Conservation (phyloP, 2,888 invertebrate genomes). For the Chrysodeixis includens region DNA sequence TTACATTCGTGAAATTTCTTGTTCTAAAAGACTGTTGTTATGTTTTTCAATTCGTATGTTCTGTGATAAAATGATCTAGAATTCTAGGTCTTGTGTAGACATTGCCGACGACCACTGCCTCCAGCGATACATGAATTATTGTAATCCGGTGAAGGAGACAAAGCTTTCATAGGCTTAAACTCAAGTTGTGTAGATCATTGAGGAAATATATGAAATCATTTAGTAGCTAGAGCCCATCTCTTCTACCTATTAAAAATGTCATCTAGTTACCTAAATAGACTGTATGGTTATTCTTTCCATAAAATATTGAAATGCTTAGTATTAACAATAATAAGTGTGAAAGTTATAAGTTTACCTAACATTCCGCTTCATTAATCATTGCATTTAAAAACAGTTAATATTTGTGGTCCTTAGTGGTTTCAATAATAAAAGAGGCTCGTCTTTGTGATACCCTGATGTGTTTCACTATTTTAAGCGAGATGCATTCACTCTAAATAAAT, state of each 20-base stretch:
- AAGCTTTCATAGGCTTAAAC: too few species aligned
- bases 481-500: not conserved
- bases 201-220: not conserved
- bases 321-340: not conserved
- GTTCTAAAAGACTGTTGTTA: constrained; percentile 66
- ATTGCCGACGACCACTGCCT: constrained; percentile 20
- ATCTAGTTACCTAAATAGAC: not conserved
- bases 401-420: not conserved
- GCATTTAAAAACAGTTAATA: not conserved
- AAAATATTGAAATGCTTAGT: not conserved
- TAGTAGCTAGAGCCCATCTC: not conserved
- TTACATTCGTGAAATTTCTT: constrained; percentile 44
- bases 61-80: constrained; percentile 43
- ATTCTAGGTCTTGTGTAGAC: constrained; percentile 13
- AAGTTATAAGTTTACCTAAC: not conserved
- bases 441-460: constrained; percentile 23
- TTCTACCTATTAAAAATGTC: not conserved
- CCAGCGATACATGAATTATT: not conserved
- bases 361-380: not conserved
- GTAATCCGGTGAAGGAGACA: too few species aligned
- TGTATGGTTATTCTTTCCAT: too few species aligned
- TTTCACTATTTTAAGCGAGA: constrained; percentile 30
- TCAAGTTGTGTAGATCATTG: too few species aligned
- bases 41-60: constrained; percentile 54
- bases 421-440: constrained; percentile 2